These are phyloP conservation scores for Cephus sareptanus DNA, from an alignment of 2,888 invertebrate genomes.

Conservation along the genomic window DNA sequence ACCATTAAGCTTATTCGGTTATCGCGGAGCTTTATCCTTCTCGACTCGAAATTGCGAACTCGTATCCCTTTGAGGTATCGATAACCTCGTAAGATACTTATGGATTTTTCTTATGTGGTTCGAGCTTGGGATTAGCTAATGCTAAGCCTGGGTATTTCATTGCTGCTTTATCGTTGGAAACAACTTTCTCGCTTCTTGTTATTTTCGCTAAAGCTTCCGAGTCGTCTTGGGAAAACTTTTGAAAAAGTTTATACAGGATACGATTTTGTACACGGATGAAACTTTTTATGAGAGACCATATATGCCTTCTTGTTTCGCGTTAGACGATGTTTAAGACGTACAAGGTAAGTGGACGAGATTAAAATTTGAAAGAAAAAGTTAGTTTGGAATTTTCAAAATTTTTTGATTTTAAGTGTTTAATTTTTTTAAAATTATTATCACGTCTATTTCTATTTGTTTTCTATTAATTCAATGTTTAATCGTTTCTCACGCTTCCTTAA, in stretches of 20 bases:
- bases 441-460: no score
- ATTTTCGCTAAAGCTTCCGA: not conserved
- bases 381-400: not conserved
- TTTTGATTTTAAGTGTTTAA: no score
- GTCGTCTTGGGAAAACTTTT: not conserved
- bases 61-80: not conserved
- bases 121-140: not conserved
- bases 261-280: not conserved
- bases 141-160: not conserved
- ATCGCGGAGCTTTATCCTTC: not conserved
- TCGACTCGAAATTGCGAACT: not conserved
- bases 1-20: not conserved
- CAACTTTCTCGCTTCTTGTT: not conserved
- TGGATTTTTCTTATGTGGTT: not conserved
- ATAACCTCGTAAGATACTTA: not conserved
- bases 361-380: no score
- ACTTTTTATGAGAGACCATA: not conserved
- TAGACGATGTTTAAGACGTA: not conserved
- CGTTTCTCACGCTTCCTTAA: no score
- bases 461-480: no score
- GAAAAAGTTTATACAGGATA: not conserved
- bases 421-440: no score
- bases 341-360: no score
- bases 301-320: not conserved
- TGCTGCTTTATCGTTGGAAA: not conserved